These are phyloP conservation scores for Archips xylosteana DNA, from an alignment of 2,888 invertebrate genomes.

Conservation along the genomic window DNA sequence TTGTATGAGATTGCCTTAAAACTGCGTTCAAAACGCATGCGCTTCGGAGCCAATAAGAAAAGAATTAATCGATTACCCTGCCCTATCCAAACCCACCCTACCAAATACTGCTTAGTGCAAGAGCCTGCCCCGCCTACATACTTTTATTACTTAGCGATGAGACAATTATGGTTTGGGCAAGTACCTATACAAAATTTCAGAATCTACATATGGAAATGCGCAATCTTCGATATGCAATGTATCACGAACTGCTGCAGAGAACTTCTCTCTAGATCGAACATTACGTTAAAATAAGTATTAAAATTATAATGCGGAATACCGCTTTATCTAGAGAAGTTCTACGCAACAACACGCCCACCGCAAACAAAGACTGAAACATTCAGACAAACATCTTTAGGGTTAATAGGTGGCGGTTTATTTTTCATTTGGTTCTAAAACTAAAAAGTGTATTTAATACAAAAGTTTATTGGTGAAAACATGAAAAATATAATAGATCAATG, in stretches of 20 bases:
- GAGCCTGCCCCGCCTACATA: not conserved
- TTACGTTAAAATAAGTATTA: not conserved
- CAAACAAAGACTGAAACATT: conserved; percentile 27
- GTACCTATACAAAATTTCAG: not conserved
- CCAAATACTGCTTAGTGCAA: not conserved
- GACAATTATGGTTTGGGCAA: not conserved
- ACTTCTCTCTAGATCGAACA: not conserved
- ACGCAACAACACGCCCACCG: conserved; percentile 28
- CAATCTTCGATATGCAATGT: not conserved
- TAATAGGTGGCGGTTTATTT: conserved; percentile 83
- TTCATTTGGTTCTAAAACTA: conserved; percentile 85
- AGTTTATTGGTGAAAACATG: conserved; percentile 86
- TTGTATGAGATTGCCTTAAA: too few species aligned
- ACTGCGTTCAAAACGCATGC: not conserved
- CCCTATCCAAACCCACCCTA: not conserved
- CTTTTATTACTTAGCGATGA: not conserved
- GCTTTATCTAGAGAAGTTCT: not conserved
- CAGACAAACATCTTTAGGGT: conserved; percentile 77
- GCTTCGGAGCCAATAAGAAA: not conserved
- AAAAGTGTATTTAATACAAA: conserved; percentile 86
- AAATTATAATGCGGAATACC: not conserved
- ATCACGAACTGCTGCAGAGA: not conserved
- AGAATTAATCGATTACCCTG: conserved; percentile 5
- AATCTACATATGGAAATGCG: conserved; percentile 1
- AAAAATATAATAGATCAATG: conserved; percentile 86